Conservation (phyloP, 2,113 vertebrate genomes). For the Bufo bufo region DNA sequence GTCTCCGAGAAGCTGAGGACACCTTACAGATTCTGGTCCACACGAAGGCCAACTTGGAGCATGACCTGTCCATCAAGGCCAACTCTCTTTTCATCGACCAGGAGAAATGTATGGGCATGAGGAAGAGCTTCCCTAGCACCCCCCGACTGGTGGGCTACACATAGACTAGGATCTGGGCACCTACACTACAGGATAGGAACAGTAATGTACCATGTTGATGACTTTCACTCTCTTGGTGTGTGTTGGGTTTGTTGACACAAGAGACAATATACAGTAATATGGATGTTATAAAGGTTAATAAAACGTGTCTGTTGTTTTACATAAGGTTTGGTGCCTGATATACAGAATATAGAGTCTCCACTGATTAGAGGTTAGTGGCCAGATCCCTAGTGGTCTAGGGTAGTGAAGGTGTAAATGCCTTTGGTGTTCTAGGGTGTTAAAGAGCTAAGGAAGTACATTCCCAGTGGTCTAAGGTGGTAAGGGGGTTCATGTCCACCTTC, state of each 20-base stretch:
- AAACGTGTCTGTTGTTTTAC: not conserved
- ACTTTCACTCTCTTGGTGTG: too few species aligned
- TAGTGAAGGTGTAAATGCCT: not conserved
- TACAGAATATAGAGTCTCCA: too few species aligned
- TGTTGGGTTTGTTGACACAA: constrained; percentile 11
- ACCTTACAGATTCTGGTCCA: constrained; percentile 82
- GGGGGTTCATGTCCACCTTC: not conserved
- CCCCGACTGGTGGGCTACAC: constrained; percentile 81
- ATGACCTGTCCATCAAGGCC: constrained; percentile 88
- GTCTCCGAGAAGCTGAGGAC: constrained; percentile 83
- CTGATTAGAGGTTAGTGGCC: too few species aligned
- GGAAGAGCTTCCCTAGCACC: constrained; percentile 86
- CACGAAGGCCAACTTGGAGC: constrained; percentile 83
- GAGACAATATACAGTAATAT: too few species aligned
- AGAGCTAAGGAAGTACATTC: not conserved
- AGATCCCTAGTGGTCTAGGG: not conserved
- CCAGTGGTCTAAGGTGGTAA: not conserved
- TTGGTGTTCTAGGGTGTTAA: not conserved
- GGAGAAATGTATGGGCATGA: constrained; percentile 93
- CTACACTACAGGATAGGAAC: too few species aligned
- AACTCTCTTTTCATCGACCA: constrained; percentile 92
- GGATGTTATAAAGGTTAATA: not conserved
- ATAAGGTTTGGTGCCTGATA: not conserved
- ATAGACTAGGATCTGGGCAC: too few species aligned
- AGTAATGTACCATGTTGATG: too few species aligned